These are phyloP conservation scores for Acipenser ruthenus DNA, from an alignment of 2,797 vertebrate species.

Conservation along the genomic window DNA sequence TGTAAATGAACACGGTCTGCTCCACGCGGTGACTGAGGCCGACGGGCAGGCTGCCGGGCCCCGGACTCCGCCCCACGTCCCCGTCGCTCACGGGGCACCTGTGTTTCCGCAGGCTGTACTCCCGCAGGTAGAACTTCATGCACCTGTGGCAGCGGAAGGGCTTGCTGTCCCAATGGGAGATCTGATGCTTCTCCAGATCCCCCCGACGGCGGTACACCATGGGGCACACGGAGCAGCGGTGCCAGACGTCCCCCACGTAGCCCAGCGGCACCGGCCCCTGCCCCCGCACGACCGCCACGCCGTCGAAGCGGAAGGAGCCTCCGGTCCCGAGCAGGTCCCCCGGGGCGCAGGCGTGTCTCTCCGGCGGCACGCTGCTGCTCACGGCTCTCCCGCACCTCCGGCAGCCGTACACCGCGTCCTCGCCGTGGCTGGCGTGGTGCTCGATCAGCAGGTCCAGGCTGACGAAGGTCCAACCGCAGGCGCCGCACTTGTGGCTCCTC, in stretches of 20 bases:
- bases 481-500: constrained; percentile 57
- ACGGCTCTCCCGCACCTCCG: constrained; percentile 57
- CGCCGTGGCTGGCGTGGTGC: constrained; percentile 65
- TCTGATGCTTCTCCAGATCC: constrained; percentile 3
- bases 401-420: constrained; percentile 64
- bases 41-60: too few species aligned
- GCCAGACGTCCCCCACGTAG: not conserved
- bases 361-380: constrained; percentile 48
- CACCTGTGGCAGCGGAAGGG: constrained; percentile 56
- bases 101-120: constrained; percentile 60
- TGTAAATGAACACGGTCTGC: too few species aligned
- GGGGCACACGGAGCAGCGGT: not conserved
- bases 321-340: constrained; percentile 22
- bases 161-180: constrained; percentile 27
- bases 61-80: not conserved
- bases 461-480: constrained; percentile 59
- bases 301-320: constrained; percentile 17
- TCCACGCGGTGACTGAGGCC: too few species aligned
- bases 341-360: constrained; percentile 52
- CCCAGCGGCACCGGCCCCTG: not conserved
- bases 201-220: not conserved
- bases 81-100: constrained; percentile 45
- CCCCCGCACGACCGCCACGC: constrained; percentile 20
- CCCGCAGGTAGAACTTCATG: constrained; percentile 58
- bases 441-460: constrained; percentile 54